Conservation (phyloP, 1,140 invertebrate genomes). For the Acromyrmex heyeri region DNA sequence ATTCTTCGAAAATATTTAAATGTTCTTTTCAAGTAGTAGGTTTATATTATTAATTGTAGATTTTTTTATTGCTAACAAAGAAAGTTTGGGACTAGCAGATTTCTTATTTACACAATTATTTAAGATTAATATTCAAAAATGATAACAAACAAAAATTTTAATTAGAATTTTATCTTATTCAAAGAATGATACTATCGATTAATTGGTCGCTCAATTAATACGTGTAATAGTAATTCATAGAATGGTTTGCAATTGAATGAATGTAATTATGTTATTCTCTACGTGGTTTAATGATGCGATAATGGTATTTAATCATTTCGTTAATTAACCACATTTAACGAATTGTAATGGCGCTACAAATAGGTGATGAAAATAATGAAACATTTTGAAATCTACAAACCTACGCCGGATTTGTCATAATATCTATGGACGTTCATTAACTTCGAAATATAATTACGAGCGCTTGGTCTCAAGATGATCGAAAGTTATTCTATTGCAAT, state of each 20-base stretch:
- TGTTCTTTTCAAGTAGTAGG: neutral
- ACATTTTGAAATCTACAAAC: neutral
- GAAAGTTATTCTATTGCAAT: neutral
- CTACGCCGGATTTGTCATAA: slow-evolving; percentile 7
- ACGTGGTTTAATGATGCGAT: slow-evolving; percentile 58
- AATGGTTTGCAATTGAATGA: slow-evolving; percentile 54
- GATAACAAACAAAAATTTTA: slow-evolving; percentile 20
- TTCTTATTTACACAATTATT: slow-evolving; percentile 13
- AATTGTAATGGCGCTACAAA: slow-evolving; percentile 48
- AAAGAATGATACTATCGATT: slow-evolving; percentile 31
- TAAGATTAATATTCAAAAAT: neutral
- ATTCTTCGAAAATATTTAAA: neutral
- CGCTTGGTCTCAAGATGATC: slow-evolving; percentile 1
- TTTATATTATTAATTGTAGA: neutral
- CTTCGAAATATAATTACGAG: slow-evolving; percentile 3
- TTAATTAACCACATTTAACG: slow-evolving; percentile 56
- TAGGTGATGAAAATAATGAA: slow-evolving; percentile 48
- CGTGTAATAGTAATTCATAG: slow-evolving; percentile 51
- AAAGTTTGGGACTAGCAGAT: neutral
- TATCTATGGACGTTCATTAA: slow-evolving; percentile 5
- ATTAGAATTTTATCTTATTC: neutral
- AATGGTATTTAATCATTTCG: slow-evolving; percentile 54
- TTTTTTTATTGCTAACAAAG: neutral
- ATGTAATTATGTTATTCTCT: slow-evolving; percentile 60
- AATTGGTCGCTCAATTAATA: slow-evolving; percentile 45